Percentiles rank a stretch among this genome's conserved stretches.
These are phyloP conservation scores for Tonatia bakeri DNA, from an alignment of 2,113 vertebrate genomes.

Conservation along the genomic window DNA sequence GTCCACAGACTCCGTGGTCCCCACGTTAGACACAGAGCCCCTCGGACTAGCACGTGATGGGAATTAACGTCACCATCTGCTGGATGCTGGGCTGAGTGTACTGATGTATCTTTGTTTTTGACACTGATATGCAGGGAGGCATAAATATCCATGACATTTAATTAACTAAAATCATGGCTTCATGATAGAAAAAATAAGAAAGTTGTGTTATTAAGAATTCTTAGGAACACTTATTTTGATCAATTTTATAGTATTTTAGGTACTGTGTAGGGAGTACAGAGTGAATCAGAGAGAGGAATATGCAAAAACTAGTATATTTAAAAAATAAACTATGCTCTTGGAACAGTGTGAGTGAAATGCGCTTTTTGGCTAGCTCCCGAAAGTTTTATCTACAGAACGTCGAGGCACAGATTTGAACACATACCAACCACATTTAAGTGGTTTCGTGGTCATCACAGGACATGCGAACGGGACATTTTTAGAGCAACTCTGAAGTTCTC, in stretches of 20 bases:
- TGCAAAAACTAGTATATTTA: background rate
- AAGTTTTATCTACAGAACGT: background rate
- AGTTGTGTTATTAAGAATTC: background rate
- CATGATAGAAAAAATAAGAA: background rate
- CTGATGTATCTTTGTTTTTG: background rate
- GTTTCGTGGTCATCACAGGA: background rate
- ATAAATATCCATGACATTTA: background rate
- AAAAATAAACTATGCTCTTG: background rate
- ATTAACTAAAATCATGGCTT: background rate
- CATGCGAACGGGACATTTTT: background rate
- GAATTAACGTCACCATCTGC: background rate
- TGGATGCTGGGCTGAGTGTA: background rate
- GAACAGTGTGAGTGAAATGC: background rate
- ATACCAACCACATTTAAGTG: background rate
- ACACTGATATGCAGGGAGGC: background rate
- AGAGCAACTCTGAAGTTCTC: background rate
- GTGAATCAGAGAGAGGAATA: background rate
- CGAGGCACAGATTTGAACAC: background rate
- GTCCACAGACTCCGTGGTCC: background rate
- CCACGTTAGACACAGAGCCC: background rate
- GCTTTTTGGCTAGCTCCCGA: background rate
- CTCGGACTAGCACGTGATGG: background rate
- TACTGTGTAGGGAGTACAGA: background rate
- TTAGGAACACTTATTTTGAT: background rate
- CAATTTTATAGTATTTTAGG: background rate